These are phyloP conservation scores for Meda fulgida DNA, from an alignment of 2,797 vertebrate species.

Conservation along the genomic window DNA sequence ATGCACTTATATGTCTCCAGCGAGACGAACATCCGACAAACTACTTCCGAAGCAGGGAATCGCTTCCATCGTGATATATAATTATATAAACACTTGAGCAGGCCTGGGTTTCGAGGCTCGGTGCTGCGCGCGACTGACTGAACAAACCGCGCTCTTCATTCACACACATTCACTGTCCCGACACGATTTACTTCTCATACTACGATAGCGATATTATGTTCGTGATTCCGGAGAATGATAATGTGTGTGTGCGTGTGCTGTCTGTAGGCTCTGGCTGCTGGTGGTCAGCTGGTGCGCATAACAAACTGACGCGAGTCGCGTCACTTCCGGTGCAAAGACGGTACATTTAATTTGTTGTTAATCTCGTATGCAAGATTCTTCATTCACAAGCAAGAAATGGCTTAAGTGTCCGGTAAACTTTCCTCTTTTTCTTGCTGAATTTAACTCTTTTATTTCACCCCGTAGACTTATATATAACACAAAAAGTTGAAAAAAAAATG, in stretches of 20 bases:
- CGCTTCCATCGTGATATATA: constrained; percentile 8
- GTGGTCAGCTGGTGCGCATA: constrained; percentile 73
- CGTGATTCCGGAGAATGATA: not conserved
- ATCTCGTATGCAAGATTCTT: no score
- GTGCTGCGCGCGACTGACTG: not conserved
- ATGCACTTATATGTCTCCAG: constrained; percentile 4
- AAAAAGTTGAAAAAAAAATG: no score
- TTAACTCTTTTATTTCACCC: no score
- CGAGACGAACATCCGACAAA: not conserved
- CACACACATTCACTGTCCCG: not conserved
- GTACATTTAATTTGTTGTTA: no score
- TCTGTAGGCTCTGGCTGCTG: constrained; percentile 32
- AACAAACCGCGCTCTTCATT: constrained; percentile 11
- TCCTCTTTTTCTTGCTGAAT: no score
- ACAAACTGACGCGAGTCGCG: constrained; percentile 63
- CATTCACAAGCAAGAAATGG: no score
- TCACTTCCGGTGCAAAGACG: constrained; percentile 24
- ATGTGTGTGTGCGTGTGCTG: not conserved
- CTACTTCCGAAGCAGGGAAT: not conserved
- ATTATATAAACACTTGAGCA: constrained; percentile 4
- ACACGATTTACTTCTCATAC: not conserved
- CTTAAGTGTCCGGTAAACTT: no score
- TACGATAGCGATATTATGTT: not conserved
- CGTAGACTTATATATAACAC: no score
- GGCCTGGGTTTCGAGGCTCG: constrained; percentile 53